Percentiles rank a stretch among this genome's conserved stretches.
Evolutionary conservation across 23 tunicate genomes (phyloP).

Genomic region (Botrylloides violaceus): DNA sequence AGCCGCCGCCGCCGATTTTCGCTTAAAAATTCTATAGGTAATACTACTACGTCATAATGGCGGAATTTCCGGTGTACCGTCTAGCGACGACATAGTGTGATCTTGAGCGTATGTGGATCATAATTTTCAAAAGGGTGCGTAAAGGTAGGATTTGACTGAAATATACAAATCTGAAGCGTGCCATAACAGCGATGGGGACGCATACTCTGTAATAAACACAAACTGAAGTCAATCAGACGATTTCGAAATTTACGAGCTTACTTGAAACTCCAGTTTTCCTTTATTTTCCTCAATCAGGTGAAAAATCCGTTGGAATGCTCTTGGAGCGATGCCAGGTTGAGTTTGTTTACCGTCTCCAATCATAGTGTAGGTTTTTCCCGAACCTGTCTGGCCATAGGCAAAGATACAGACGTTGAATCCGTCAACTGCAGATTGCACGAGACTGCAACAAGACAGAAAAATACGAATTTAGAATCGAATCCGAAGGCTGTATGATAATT

Average conservation of each 20-base stretch:
- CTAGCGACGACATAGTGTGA: too few relatives aligned
- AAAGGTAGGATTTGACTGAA: too few relatives aligned
- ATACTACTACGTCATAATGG: too few relatives aligned
- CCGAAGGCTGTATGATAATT: neutral
- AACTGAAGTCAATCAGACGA: too few relatives aligned
- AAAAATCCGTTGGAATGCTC: slow-evolving; percentile 88
- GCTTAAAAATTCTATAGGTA: too few relatives aligned
- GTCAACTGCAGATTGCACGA: slow-evolving; percentile 94
- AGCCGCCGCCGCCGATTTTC: too few relatives aligned
- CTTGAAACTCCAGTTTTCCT: slow-evolving; percentile 65
- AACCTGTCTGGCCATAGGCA: slow-evolving; percentile 99
- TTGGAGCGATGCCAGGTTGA: slow-evolving; percentile 88
- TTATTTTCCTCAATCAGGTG: slow-evolving; percentile 64
- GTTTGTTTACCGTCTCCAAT: slow-evolving; percentile 74
- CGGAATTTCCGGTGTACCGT: too few relatives aligned
- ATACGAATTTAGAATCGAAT: neutral
- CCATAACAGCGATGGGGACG: too few relatives aligned
- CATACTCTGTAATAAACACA: too few relatives aligned
- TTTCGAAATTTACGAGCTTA: slow-evolving; percentile 7
- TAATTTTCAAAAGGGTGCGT: too few relatives aligned
- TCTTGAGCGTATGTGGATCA: too few relatives aligned
- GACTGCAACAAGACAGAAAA: slow-evolving; percentile 14
- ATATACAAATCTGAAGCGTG: too few relatives aligned
- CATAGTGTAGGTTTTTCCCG: slow-evolving; percentile 99
- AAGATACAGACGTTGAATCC: slow-evolving; percentile 95